Evolutionary conservation across 2,113 vertebrate genomes (phyloP).

Genomic region (Petaurus breviceps): DNA sequence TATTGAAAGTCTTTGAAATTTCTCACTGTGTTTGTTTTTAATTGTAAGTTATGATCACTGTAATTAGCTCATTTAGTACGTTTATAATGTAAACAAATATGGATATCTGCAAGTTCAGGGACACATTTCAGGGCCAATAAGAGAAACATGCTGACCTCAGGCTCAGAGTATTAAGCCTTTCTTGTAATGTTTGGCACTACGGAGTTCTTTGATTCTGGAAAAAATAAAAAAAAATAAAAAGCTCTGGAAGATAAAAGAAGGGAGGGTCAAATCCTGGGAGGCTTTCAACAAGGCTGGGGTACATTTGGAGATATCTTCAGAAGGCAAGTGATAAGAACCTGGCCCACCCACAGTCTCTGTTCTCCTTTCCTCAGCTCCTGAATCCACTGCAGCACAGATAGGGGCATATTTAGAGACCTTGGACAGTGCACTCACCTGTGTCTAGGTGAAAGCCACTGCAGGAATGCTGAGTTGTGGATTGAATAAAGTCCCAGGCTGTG

Average conservation of each 20-base stretch:
- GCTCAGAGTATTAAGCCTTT: constrained; percentile 77
- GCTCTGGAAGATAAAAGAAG: constrained; percentile 70
- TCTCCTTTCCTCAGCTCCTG: constrained; percentile 50
- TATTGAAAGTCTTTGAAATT: constrained; percentile 89
- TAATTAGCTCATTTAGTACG: constrained; percentile 88
- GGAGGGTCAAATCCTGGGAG: constrained; percentile 51
- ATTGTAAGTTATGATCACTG: constrained; percentile 89
- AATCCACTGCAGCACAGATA: background rate
- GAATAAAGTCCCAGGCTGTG: constrained; percentile 29
- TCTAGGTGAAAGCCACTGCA: background rate
- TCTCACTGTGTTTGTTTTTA: constrained; percentile 89
- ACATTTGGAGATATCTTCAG: constrained; percentile 52
- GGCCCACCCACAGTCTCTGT: constrained; percentile 3
- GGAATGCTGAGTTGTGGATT: constrained; percentile 13
- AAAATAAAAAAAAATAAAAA: background rate
- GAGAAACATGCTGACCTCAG: constrained; percentile 78
- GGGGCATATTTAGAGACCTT: background rate
- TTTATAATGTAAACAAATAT: constrained; percentile 88
- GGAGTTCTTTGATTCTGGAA: constrained; percentile 62
- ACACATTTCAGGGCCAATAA: constrained; percentile 83
- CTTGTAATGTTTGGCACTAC: constrained; percentile 68
- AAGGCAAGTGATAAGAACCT: constrained; percentile 53
- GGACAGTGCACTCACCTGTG: background rate
- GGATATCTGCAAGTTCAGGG: constrained; percentile 83
- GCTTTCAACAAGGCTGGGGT: constrained; percentile 58